phyloP scores from a whole-genome alignment of 2,797 vertebrate species.

The Argya squamiceps region DNA sequence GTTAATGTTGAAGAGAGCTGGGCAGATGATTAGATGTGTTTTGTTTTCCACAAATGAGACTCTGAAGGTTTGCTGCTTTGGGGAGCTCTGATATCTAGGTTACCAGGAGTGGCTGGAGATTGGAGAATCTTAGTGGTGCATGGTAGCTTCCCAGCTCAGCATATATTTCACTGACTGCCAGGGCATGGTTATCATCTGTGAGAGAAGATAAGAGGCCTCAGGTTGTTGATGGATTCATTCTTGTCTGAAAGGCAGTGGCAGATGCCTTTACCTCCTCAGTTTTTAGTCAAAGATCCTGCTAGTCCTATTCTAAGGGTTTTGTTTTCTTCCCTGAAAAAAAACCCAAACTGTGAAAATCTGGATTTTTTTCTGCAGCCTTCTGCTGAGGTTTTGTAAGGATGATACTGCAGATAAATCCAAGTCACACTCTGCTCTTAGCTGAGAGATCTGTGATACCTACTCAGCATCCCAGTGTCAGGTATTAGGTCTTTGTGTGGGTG shows the following conservation, averaged over 20 bases:
- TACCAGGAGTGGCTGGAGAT: background rate
- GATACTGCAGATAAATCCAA: background rate
- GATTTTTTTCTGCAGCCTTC: background rate
- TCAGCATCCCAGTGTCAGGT: constrained; percentile 12
- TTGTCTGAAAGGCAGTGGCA: background rate
- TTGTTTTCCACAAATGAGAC: background rate
- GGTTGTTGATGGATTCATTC: background rate
- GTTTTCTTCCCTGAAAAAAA: background rate
- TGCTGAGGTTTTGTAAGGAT: background rate
- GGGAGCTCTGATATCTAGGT: background rate
- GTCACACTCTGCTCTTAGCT: background rate
- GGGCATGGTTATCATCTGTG: background rate
- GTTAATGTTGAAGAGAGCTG: background rate
- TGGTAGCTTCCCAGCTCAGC: background rate
- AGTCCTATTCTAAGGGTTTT: constrained; percentile 1
- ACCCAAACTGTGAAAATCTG: background rate
- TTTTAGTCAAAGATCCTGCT: background rate
- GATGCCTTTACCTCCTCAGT: background rate
- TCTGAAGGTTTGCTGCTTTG: background rate
- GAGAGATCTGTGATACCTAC: constrained; percentile 17
- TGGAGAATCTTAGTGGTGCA: background rate
- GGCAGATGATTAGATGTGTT: background rate
- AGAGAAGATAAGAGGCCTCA: background rate
- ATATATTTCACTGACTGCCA: background rate
- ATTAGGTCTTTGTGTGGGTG: constrained; percentile 35